These are phyloP conservation scores for Rynchops niger DNA, from an alignment of 2,113 vertebrate genomes.

Conservation along the genomic window DNA sequence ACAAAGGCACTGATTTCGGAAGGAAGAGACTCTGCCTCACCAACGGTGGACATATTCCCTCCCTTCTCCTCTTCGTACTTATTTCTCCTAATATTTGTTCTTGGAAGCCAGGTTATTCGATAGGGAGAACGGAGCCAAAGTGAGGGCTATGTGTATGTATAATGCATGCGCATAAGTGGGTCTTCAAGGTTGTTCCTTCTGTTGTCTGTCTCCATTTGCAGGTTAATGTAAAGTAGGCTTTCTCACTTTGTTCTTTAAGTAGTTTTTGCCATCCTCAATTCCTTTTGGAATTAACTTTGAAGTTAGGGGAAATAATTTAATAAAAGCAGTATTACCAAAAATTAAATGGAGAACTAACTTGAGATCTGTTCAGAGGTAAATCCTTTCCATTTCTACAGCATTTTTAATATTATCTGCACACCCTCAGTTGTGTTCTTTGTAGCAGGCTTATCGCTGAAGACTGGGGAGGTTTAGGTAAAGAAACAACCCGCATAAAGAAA, in stretches of 20 bases:
- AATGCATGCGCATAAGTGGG: background rate
- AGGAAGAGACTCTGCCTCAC: background rate
- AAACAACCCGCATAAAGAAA: slow-evolving; percentile 2
- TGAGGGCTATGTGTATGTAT: background rate
- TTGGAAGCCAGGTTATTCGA: background rate
- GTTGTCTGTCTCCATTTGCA: slow-evolving; percentile 9
- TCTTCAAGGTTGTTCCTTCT: background rate
- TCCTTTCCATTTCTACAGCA: slow-evolving; percentile 1
- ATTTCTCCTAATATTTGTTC: background rate
- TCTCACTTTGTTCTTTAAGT: slow-evolving; percentile 13
- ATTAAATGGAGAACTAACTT: background rate
- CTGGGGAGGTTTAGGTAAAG: slow-evolving; percentile 20
- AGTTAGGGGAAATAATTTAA: slow-evolving; percentile 12
- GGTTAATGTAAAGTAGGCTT: slow-evolving; percentile 8
- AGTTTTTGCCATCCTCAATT: background rate
- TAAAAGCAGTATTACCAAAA: slow-evolving; percentile 12
- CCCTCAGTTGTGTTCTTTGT: slow-evolving; percentile 2
- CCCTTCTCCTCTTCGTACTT: background rate
- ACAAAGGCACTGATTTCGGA: background rate
- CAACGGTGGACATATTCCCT: background rate
- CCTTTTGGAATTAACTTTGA: slow-evolving; percentile 34
- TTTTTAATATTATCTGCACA: background rate
- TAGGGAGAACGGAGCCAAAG: background rate
- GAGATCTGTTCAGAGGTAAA: slow-evolving; percentile 17
- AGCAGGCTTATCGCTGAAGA: slow-evolving; percentile 7